Base-by-base conservation (phyloP, 2,888 invertebrate genomes). In the Charanyca ferruginea region DNA sequence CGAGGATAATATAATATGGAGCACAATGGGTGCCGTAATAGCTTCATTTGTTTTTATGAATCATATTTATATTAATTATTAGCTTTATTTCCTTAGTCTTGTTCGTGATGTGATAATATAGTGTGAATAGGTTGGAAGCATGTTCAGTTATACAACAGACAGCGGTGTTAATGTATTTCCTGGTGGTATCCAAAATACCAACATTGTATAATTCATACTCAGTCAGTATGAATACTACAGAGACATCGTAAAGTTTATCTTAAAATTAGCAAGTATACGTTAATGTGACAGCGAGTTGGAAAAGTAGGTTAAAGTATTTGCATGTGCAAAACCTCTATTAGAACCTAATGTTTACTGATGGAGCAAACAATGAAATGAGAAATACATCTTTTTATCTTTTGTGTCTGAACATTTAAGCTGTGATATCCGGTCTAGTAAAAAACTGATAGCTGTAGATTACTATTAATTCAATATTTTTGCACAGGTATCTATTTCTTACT, bases 41-140 rank as follows among this genome's bases (percentile, higher is more conserved):
- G 69, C 23, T 76, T 80, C 81, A 86, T 86, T 85, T 78, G 81
- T 77, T 85, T 85, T 85, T 83, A 83, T 87, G 78, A 81, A 70
- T 72, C 62, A 66, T 79, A 79, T 83, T 80, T 64, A 77, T 78
- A 76, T 83, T 79, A 77, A 80, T 85, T 79, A 80, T 81, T 75
- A 72, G 70, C 32, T 68, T 80, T 70, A 78, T 73, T 73, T 70
- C 73, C 64, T 65, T 59, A 61, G 22, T 64, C 51, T 69, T 68
- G 47, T 72, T 80, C 73, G 62, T 80, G 71, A 72, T 76, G 73
- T 65, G 60, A 69, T 73, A 73, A 70, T 74, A 54, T 62, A 57
- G 66, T 69, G 51, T 64, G 59, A 67, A 83, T 73, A 69, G 25
- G 53, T 72, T 32, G 58, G 53, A 67, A 58, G 57, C 58, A 44